Conservation (phyloP, 2,113 vertebrate genomes). For the Carassius auratus region DNA sequence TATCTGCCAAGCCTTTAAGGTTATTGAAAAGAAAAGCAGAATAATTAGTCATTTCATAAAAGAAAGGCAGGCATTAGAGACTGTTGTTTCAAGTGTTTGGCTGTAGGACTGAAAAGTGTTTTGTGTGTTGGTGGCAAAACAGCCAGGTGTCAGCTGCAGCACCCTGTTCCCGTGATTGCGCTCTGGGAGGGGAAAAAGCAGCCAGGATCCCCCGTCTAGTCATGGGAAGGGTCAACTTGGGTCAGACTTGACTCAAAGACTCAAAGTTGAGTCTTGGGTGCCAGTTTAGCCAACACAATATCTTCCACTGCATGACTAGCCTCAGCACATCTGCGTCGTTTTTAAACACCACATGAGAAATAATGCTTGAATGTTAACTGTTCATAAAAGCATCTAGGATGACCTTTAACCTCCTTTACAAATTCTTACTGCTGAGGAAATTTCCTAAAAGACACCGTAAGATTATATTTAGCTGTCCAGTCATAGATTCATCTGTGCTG, state of each 20-base stretch:
- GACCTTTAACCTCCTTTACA: neutral
- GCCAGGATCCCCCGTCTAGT: slow-evolving; percentile 8
- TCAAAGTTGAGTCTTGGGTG: slow-evolving; percentile 27
- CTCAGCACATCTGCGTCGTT: neutral
- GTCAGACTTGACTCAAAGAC: slow-evolving; percentile 20
- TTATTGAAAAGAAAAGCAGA: neutral
- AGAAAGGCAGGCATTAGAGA: neutral
- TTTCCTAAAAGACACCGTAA: neutral
- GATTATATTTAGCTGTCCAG: neutral
- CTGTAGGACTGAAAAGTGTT: neutral
- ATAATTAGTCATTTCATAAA: neutral
- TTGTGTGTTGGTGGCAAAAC: slow-evolving; percentile 14
- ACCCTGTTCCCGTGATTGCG: slow-evolving; percentile 3
- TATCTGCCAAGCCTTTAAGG: neutral
- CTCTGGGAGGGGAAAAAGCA: too few species aligned
- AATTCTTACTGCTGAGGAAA: neutral
- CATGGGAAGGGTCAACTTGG: slow-evolving; percentile 30
- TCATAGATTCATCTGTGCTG: neutral
- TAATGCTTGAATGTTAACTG: neutral
- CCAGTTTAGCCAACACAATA: neutral
- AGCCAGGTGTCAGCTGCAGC: slow-evolving; percentile 35
- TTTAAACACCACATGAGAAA: neutral
- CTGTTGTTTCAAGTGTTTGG: slow-evolving; percentile 36
- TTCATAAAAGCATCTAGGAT: neutral
- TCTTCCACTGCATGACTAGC: neutral